phyloP scores from a whole-genome alignment of 2,113 vertebrate genomes.

The Lucifuga dentata region DNA sequence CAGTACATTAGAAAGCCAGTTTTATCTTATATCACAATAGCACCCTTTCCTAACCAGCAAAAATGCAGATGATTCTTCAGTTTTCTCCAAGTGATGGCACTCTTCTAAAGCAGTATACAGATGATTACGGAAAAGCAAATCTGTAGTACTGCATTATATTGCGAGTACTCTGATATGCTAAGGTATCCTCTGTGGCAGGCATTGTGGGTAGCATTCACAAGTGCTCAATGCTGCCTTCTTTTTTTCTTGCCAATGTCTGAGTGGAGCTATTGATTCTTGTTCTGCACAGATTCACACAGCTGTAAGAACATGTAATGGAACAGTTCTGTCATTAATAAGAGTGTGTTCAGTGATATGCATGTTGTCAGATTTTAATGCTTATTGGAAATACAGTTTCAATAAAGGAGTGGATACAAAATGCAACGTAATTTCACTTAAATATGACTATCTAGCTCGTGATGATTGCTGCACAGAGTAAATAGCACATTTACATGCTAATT shows the following conservation, averaged over 20 bases:
- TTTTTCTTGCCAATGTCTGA: conserved; percentile 24
- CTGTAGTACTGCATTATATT: conserved; percentile 12
- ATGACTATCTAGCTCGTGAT: conserved; percentile 2
- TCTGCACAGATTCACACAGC: conserved; percentile 33
- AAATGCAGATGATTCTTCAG: conserved; percentile 36
- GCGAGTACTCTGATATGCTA: conserved; percentile 7
- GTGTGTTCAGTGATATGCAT: conserved; percentile 4
- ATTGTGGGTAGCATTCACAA: conserved; percentile 26
- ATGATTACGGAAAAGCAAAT: conserved; percentile 25
- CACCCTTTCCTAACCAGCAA: conserved; percentile 22
- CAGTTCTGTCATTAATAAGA: conserved; percentile 45
- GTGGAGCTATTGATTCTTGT: conserved; percentile 51
- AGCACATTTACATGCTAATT: conserved; percentile 41
- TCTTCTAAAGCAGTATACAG: conserved; percentile 52
- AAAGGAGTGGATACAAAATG: background rate
- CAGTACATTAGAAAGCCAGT: conserved; percentile 30
- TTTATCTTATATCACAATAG: conserved; percentile 11
- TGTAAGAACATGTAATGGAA: conserved; percentile 38
- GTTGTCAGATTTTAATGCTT: conserved; percentile 3
- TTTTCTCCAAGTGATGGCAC: conserved; percentile 49
- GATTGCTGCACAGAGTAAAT: conserved; percentile 2
- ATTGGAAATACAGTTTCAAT: background rate
- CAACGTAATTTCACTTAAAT: conserved; percentile 4
- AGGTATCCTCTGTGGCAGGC: conserved; percentile 8
- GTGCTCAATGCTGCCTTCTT: conserved; percentile 20